phyloP scores from a whole-genome alignment of 2,113 vertebrate genomes.

The Syngnathus scovelli region DNA sequence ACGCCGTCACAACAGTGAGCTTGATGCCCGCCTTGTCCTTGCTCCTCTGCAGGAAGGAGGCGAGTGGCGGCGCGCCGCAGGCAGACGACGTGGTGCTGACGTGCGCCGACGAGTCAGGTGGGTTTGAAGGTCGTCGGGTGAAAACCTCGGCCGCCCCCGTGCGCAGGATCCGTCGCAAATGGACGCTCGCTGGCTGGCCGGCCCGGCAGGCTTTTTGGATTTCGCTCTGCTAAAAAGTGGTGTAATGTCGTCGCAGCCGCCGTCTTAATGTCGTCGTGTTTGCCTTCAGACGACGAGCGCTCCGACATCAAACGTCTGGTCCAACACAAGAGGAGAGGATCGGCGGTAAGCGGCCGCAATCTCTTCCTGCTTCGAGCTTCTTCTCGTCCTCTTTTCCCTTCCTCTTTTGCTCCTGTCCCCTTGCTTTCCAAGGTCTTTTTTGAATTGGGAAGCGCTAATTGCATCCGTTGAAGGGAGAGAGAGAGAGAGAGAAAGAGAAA shows the following conservation, averaged over 20 bases:
- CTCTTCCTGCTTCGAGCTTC: too few species aligned
- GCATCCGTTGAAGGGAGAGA: too few species aligned
- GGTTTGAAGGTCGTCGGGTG: background rate
- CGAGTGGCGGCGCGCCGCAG: conserved; percentile 62
- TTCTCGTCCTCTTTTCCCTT: background rate
- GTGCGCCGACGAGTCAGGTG: conserved; percentile 78
- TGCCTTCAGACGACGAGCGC: conserved; percentile 27
- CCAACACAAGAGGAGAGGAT: conserved; percentile 55
- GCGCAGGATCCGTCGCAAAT: too few species aligned
- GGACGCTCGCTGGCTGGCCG: too few species aligned
- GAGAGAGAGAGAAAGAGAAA: too few species aligned
- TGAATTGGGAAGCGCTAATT: too few species aligned
- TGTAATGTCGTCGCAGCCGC: too few species aligned
- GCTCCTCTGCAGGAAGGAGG: conserved; percentile 79
- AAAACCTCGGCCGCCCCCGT: too few species aligned
- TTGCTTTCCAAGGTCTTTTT: too few species aligned
- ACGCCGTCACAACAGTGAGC: too few species aligned
- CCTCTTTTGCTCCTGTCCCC: background rate
- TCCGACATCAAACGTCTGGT: conserved; percentile 57
- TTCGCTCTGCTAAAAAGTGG: background rate
- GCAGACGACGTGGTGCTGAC: conserved; percentile 78
- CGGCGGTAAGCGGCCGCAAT: conserved; percentile 23
- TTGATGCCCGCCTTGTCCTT: background rate
- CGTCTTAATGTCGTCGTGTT: background rate
- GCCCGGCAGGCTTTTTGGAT: too few species aligned